Evolutionary conservation across 2,888 invertebrate genomes (phyloP).

Genomic region (Chalcis sispes): DNA sequence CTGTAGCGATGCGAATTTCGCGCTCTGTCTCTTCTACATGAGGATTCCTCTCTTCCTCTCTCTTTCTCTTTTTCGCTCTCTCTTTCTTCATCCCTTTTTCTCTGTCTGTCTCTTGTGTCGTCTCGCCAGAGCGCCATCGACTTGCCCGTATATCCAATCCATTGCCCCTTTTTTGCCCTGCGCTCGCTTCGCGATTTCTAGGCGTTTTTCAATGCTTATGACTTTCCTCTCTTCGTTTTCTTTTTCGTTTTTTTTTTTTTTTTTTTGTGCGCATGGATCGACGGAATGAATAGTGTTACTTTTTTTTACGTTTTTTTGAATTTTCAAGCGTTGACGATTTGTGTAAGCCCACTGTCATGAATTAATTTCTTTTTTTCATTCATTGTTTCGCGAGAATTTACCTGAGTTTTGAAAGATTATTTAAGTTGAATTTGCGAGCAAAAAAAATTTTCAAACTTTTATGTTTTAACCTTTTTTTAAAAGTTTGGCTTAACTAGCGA

Average conservation of each 20-base stretch:
- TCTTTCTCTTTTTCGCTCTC: conserved; percentile 1
- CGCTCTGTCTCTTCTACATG: no score
- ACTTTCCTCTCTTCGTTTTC: not conserved
- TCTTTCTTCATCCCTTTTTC: conserved; percentile 3
- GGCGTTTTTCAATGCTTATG: conserved; percentile 21
- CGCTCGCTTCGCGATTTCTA: conserved; percentile 21
- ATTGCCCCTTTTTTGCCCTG: conserved; percentile 20
- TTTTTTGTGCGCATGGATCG: not conserved
- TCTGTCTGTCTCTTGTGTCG: not conserved
- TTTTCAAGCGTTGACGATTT: not conserved
- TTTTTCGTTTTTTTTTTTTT: not conserved
- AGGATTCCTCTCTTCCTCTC: conserved; percentile 15
- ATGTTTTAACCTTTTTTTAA: no score
- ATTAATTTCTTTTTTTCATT: no score
- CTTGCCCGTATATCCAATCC: conserved; percentile 51
- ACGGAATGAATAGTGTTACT: not conserved
- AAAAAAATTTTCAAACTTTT: no score
- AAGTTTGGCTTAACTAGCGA: no score
- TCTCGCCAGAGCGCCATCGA: conserved; percentile 16
- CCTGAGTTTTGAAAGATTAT: no score
- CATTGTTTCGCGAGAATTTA: no score
- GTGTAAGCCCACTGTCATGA: no score
- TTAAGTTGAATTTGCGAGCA: no score
- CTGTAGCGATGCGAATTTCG: conserved; percentile 67
- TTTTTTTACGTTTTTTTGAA: no score